These are phyloP conservation scores for Priocnemis perturbator DNA, from an alignment of 2,888 invertebrate genomes.

Conservation along the genomic window DNA sequence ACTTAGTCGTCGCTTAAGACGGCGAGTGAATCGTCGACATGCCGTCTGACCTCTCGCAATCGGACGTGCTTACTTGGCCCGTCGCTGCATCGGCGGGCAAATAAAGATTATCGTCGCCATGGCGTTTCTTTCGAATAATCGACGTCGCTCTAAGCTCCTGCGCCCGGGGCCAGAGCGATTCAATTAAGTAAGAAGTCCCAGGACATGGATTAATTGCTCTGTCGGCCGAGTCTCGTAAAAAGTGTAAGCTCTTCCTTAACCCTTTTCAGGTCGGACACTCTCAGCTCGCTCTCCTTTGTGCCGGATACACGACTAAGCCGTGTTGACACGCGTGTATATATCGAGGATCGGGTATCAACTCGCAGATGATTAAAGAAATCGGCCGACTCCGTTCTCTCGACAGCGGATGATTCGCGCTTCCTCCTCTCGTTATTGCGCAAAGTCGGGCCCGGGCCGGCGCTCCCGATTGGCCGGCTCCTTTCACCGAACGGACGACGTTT, in stretches of 20 bases:
- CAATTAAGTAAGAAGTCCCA: conserved; percentile 14
- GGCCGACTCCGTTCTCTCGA: too few relatives aligned
- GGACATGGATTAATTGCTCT: conserved; percentile 16
- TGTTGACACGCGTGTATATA: too few relatives aligned
- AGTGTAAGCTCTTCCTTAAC: conserved; percentile 3
- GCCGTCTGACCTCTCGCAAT: conserved; percentile 51
- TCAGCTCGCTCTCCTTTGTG: too few relatives aligned
- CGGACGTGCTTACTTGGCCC: conserved; percentile 2
- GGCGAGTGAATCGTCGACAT: conserved; percentile 55
- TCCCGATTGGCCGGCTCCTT: too few relatives aligned
- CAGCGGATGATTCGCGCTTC: too few relatives aligned
- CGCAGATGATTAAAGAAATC: too few relatives aligned
- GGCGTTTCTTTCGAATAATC: conserved; percentile 20
- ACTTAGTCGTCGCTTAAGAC: too few relatives aligned
- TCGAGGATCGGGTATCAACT: too few relatives aligned
- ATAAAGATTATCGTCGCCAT: conserved; percentile 21
- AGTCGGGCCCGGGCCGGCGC: too few relatives aligned
- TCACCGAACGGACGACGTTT: too few relatives aligned
- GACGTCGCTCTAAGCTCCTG: conserved; percentile 23
- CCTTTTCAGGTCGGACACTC: background rate
- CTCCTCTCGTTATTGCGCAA: too few relatives aligned
- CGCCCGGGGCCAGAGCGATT: background rate
- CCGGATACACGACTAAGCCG: too few relatives aligned
- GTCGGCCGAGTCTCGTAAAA: conserved; percentile 1
- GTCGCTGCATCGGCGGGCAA: conserved; percentile 19